Percentiles rank a stretch among this genome's conserved stretches.
phyloP scores from a whole-genome alignment of 2,113 vertebrate species.

The Piliocolobus tephrosceles region DNA sequence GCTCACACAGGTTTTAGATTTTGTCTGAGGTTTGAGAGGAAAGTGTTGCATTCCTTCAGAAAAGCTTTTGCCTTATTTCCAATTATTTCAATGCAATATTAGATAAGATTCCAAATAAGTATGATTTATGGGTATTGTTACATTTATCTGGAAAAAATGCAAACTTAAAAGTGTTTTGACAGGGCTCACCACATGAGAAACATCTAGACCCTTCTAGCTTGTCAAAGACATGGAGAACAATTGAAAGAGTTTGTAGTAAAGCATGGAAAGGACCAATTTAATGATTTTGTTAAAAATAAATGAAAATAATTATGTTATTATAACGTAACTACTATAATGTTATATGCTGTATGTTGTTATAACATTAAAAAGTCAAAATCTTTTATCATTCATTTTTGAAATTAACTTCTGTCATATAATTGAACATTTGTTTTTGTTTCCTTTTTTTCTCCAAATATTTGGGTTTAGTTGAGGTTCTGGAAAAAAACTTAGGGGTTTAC shows the following conservation, averaged over 20 bases:
- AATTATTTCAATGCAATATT: conserved; percentile 10
- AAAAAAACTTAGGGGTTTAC: background rate
- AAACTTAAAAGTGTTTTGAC: background rate
- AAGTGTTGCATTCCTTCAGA: background rate
- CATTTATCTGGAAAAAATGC: background rate
- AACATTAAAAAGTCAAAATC: background rate
- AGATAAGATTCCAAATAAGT: conserved; percentile 22
- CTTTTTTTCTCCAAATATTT: background rate
- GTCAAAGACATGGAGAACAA: background rate
- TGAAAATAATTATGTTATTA: background rate
- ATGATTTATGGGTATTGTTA: background rate
- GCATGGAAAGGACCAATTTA: background rate
- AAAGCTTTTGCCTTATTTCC: background rate
- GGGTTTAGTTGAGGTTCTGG: background rate
- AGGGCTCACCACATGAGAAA: background rate
- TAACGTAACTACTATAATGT: too few species aligned
- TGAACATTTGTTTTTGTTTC: background rate
- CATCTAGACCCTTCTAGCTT: background rate
- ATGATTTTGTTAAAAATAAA: background rate
- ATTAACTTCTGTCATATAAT: background rate
- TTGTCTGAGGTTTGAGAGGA: background rate
- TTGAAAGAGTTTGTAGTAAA: background rate
- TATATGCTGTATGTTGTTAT: too few species aligned
- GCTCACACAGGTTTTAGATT: background rate
- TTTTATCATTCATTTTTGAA: conserved; percentile 10